Evolutionary conservation across 1,140 invertebrate species (phyloP), one percentile per base, ranked within the genome.

Genomic region (Himalopsyche phryganea): DNA sequence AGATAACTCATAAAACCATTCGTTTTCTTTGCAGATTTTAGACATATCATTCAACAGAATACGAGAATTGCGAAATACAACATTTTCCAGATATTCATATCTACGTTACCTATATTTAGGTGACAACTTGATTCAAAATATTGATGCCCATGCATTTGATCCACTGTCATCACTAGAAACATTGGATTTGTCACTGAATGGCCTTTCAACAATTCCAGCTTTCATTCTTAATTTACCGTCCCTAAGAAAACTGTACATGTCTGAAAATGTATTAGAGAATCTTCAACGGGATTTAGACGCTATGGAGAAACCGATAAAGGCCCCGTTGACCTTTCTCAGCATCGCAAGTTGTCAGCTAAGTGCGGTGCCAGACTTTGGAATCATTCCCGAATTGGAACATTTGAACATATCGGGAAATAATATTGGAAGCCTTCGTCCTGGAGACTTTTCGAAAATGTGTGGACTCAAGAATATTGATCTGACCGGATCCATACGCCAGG

Each of bases 21-120:
- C 46, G 20, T 61, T 65, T 58, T 58, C 38, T 46, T 76, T 77
- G 28, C 73, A 85, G 83, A 79, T 84, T 53, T 69, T 85, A n/a
- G 82, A 85, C 66, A 76, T 84, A 70, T 80, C 81, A 32, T 76
- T 76, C 58, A 85, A 85, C 69, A 79, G 81, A 69, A 78, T 85
- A 54, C 75, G 77, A 67, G 81, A 83, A 67, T 58, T 85, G 28
- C 71, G 70, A 57, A 70, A 70, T 50, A 68, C 74, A 58, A 82
- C 82, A 47, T 76, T 85, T 61, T 69, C 71, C 18, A 70, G 71
- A 20, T 84, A 83, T 61, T 71, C 74, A 10, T 77, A 77, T 62
- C 66, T 85, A 45, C 79, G 78, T 61, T 80, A 75, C 67, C 68
- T 85, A 53, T 82, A 84, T 67, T 73, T 85, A 62, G 73, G 75